Conservation (phyloP, 2,888 invertebrate genomes). For the Lithophane semibrunnea region DNA sequence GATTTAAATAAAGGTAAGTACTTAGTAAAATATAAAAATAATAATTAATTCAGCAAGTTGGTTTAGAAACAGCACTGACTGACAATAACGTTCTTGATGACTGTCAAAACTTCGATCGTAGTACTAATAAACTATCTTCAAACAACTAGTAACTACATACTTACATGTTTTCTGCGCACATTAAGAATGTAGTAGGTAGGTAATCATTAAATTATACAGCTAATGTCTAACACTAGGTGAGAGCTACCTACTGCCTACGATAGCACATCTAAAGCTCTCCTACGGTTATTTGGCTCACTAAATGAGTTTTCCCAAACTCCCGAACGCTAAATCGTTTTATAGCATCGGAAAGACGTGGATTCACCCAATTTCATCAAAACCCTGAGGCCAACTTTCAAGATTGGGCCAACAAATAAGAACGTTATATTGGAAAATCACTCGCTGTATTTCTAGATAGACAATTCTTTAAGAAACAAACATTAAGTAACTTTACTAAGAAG, state of each 20-base stretch:
- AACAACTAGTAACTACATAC: background rate
- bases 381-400: constrained; percentile 49
- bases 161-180: background rate
- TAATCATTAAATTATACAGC: background rate
- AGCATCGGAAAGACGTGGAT: constrained; percentile 45
- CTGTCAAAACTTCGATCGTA: background rate
- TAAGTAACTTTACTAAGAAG: background rate
- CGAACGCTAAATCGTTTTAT: constrained; percentile 54
- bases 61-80: background rate
- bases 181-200: background rate
- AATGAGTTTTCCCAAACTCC: constrained; percentile 58
- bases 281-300: constrained; percentile 56
- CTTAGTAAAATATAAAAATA: background rate
- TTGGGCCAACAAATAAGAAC: constrained; percentile 42
- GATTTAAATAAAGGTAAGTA: background rate
- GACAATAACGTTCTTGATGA: background rate
- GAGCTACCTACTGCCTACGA: constrained; percentile 23
- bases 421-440: constrained; percentile 47
- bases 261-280: constrained; percentile 35
- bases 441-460: constrained; percentile 16
- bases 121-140: background rate
- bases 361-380: constrained; percentile 53
- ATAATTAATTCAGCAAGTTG: background rate
- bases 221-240: background rate
- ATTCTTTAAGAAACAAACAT: background rate